Evolutionary conservation across 1,140 invertebrate genomes (phyloP).

Genomic region (Cyphomyrmex costatus): DNA sequence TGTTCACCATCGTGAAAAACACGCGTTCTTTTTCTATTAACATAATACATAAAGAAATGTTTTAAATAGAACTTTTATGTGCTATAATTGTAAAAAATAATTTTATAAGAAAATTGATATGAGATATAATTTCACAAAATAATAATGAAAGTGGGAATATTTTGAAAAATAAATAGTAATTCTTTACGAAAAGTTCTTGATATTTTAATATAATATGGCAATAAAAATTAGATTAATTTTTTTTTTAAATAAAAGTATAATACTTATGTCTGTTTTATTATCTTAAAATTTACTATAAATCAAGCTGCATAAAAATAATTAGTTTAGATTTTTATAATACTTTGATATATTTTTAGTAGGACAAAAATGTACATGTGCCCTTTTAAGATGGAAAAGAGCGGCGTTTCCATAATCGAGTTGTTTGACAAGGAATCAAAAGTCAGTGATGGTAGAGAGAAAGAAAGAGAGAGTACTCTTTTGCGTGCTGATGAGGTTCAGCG

Average conservation of each 20-base stretch:
- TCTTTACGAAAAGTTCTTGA: too few species aligned
- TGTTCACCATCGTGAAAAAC: too few species aligned
- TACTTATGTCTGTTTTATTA: background rate
- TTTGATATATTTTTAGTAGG: background rate
- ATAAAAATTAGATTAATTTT: background rate
- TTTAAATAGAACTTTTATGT: too few species aligned
- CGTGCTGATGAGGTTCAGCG: conserved; percentile 16
- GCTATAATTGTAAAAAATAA: too few species aligned
- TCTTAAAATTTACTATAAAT: background rate
- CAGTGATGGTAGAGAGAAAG: background rate
- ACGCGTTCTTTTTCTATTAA: too few species aligned
- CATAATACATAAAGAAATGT: too few species aligned
- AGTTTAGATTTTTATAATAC: background rate
- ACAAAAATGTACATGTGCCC: background rate
- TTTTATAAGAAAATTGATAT: too few species aligned
- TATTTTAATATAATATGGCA: background rate
- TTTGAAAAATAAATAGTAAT: too few species aligned
- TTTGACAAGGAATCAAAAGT: conserved; percentile 4
- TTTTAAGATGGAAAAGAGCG: background rate
- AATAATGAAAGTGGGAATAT: too few species aligned
- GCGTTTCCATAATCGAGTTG: conserved; percentile 15
- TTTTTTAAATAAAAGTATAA: background rate
- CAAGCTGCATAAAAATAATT: background rate
- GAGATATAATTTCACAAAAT: too few species aligned
- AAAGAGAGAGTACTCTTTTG: conserved; percentile 18